Base-by-base conservation (phyloP, 2,888 invertebrate species). In the Aphidius colemani region DNA sequence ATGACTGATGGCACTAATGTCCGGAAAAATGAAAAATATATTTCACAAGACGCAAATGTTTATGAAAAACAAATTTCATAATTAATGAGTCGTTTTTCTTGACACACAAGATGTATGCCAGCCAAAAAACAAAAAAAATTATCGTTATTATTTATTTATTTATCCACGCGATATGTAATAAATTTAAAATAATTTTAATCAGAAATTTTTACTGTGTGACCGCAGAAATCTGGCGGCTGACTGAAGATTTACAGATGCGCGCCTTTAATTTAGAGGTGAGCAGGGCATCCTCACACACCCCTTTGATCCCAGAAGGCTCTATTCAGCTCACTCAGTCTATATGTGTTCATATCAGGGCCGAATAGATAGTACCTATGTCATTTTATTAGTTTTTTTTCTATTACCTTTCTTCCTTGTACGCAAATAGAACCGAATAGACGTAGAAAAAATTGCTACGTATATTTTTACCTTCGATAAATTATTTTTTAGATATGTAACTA, bases 261-360 rank as follows among this genome's bases (percentile, higher is more conserved):
- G 79, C 76, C 78, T 80, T 79, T 78, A 80, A 79, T 79, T 80
- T 80, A 76, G 76, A 78, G 75, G 74, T 73, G 72, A 50, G 44
- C 44, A 44, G 43, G 57, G 74, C 78, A 30, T 5, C 77, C 79
- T 76, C 78, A 74, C 74, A 70, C 73, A 69, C 67, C 65, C 68
- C 66, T 67, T 64, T 65, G 59, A 60, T 55, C 66, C 43, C 18
- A 11, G 50, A 51, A 30, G 45, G 43, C 45, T 13, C 18, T 56
- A 5, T 9, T 56, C 44, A 11, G 8, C 41, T 55, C 2, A 41
- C 30, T 55, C n/a, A n/a, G n/a, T 43, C 11, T 55, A 13, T 7
- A 3, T n/a, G 11, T n/a, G 9, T 11, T 6, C 3, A 13, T 13
- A 49, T 49, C 9, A n/a, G 7, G 11, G 11, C 5, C 48, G 39